Evolutionary conservation across 2,888 invertebrate genomes (phyloP).

Genomic region (Vanessa cardui): DNA sequence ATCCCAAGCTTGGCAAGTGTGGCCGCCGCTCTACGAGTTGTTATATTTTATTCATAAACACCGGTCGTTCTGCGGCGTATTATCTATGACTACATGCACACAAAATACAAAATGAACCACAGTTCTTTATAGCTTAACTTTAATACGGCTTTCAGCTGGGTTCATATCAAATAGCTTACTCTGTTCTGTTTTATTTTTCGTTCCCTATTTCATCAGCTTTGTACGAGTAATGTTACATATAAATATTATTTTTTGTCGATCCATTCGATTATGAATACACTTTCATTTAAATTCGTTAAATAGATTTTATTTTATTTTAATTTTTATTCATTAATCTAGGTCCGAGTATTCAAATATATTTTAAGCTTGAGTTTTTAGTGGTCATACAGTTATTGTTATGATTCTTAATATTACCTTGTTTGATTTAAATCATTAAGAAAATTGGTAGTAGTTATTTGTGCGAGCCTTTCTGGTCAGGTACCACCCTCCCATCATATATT

Average conservation of each 20-base stretch:
- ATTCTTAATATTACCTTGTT: no score
- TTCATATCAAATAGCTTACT: conserved; percentile 15
- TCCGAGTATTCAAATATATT: no score
- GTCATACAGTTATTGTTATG: no score
- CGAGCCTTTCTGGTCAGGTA: no score
- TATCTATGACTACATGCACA: conserved; percentile 47
- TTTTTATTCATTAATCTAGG: no score
- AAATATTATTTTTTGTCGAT: neutral
- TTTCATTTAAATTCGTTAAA: no score
- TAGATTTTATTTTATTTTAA: no score
- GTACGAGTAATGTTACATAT: neutral
- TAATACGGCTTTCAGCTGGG: conserved; percentile 22
- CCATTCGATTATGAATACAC: no score
- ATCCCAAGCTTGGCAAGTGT: conserved; percentile 39
- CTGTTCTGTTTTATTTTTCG: conserved; percentile 5
- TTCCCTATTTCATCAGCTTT: conserved; percentile 12
- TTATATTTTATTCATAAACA: conserved; percentile 69
- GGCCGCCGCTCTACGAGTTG: conserved; percentile 51
- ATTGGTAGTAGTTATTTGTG: no score
- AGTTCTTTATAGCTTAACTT: conserved; percentile 32
- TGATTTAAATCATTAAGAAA: no score
- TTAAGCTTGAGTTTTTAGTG: no score
- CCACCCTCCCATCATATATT: no score
- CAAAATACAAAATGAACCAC: conserved; percentile 28
- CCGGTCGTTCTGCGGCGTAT: conserved; percentile 53